Percentiles rank a stretch among this genome's conserved stretches.
These are phyloP conservation scores for Heliconius hewitsoni DNA, from an alignment of 1,140 invertebrate species.

Conservation along the genomic window DNA sequence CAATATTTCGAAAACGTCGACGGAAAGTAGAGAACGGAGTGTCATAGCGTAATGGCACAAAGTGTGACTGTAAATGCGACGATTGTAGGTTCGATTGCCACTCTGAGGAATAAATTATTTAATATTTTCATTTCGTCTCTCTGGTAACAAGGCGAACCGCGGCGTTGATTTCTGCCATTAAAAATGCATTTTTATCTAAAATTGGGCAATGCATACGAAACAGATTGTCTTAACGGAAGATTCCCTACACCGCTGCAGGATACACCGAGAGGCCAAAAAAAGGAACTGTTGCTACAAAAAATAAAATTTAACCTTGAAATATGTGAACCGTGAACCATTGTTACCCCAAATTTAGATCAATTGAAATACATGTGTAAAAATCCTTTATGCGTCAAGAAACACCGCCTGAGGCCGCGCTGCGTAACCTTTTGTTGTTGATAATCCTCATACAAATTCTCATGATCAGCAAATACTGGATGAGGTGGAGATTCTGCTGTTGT, in stretches of 20 bases:
- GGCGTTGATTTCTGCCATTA: background rate
- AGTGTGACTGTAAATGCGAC: too few relatives aligned
- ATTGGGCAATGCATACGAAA: background rate
- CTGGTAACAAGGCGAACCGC: background rate
- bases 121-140: too few relatives aligned
- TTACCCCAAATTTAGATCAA: background rate
- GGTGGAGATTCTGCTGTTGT: background rate
- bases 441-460: slow-evolving; percentile 18
- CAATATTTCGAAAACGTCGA: too few relatives aligned
- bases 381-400: slow-evolving; percentile 47
- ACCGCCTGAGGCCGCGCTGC: slow-evolving; percentile 30
- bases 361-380: slow-evolving; percentile 29
- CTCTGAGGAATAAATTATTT: too few relatives aligned
- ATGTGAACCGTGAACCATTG: background rate
- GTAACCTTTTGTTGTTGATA: slow-evolving; percentile 1
- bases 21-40: too few relatives aligned
- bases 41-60: too few relatives aligned
- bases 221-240: background rate
- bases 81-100: too few relatives aligned
- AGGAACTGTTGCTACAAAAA: too few relatives aligned
- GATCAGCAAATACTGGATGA: background rate
- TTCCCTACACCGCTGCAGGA: background rate
- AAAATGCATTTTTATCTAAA: background rate
- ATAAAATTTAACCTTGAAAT: background rate
- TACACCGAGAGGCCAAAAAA: background rate